Evolutionary conservation across 2,113 vertebrate species (phyloP).

Genomic region (Brachyhypopomus occidentalis): DNA sequence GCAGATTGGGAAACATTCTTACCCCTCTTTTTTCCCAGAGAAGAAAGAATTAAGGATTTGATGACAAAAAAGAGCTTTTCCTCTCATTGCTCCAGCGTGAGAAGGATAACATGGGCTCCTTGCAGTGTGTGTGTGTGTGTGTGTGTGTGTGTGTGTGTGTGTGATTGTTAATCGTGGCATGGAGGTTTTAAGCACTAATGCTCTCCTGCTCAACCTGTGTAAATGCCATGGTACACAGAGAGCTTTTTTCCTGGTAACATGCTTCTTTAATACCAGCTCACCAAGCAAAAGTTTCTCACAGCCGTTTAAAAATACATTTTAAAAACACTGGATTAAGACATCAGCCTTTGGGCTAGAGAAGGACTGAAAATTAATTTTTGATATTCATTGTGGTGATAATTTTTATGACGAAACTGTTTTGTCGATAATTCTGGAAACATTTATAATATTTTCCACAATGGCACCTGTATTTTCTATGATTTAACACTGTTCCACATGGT

Average conservation of each 20-base stretch:
- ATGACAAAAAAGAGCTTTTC: conserved; percentile 83
- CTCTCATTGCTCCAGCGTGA: conserved; percentile 72
- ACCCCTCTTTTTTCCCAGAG: conserved; percentile 76
- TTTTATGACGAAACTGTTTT: neutral
- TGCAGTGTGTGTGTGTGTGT: conserved; percentile 68
- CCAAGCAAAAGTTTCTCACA: conserved; percentile 51
- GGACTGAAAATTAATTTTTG: conserved; percentile 56
- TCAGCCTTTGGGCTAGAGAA: conserved; percentile 64
- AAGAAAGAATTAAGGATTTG: conserved; percentile 96
- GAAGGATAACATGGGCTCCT: conserved; percentile 78
- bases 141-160: no score
- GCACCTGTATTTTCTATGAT: neutral
- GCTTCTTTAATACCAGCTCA: conserved; percentile 67
- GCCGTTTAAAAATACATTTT: neutral
- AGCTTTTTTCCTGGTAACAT: conserved; percentile 69
- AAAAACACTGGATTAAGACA: conserved; percentile 66
- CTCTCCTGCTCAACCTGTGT: conserved; percentile 76
- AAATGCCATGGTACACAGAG: conserved; percentile 71
- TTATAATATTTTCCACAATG: neutral
- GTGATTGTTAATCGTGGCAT: conserved; percentile 77
- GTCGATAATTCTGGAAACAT: neutral
- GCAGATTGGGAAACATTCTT: conserved; percentile 97
- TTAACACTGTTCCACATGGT: neutral
- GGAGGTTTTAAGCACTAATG: conserved; percentile 78
- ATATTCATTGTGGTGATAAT: conserved; percentile 26